phyloP scores from a whole-genome alignment of 2,888 invertebrate species.

The Chaetogeoica ovagalla region DNA sequence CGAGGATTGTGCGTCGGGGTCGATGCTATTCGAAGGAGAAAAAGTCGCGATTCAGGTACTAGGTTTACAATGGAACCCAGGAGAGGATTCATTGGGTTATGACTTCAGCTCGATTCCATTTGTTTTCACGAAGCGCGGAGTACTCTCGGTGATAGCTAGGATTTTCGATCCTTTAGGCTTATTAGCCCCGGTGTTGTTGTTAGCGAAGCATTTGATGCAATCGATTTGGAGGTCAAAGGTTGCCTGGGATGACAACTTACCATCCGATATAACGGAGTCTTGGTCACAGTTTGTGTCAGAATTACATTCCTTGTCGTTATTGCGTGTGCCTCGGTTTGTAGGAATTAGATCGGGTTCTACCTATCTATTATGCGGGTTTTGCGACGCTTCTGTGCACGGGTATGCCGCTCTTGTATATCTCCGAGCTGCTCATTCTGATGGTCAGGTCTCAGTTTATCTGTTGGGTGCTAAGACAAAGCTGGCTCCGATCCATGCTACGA shows the following conservation, averaged over 20 bases:
- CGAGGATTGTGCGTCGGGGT: too few relatives aligned
- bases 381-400: neutral
- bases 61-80: too few relatives aligned
- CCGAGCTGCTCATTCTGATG: neutral
- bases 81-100: neutral
- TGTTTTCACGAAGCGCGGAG: neutral
- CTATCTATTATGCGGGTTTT: neutral
- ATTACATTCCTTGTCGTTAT: too few relatives aligned
- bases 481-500: neutral
- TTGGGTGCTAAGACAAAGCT: neutral
- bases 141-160: neutral
- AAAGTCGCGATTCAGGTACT: too few relatives aligned
- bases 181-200: neutral
- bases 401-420: neutral
- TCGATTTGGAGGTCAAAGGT: neutral
- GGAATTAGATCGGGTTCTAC: neutral
- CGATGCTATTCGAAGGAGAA: too few relatives aligned
- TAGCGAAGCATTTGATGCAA: neutral
- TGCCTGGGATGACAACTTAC: neutral
- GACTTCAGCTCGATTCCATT: neutral
- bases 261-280: neutral
- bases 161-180: neutral
- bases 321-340: neutral
- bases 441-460: neutral
- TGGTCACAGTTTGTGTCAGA: neutral